Base-by-base conservation (phyloP, 2,888 invertebrate species). In the Aphidius colemani region DNA sequence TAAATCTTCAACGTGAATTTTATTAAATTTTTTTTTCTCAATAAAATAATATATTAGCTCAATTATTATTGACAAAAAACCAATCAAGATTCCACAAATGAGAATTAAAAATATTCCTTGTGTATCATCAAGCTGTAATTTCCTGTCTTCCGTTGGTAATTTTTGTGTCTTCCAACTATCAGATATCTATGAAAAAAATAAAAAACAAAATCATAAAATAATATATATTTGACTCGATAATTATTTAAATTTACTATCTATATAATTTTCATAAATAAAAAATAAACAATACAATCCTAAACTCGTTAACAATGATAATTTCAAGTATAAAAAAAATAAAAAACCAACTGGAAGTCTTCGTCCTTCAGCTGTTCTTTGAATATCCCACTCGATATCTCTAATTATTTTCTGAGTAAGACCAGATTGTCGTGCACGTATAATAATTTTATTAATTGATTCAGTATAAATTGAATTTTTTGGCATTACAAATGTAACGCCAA, bases 21-120 rank as follows among this genome's bases (percentile, higher is more conserved):
- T 30, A 30, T 30, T 30, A 30, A 5, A 5, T 5, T 30, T 3
- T 30, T 89, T 89, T 71, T 85, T 85, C 72, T 85, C 87, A 30
- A 30, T 4, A 30, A 30, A 30, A 30, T 30, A 5, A 30, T 0
- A 5, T 30, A 30, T 5, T 30, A 88, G 88, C 83, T 93, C 93
- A 0, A 90, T 88, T 10, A 89, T 71, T 8, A 92, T 81, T 5
- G 88, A 87, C 4, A 87, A 82, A 0, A 85, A 86, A 6, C 88
- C 92, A 40, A 90, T 75, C 0, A 89, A 74, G 75, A 90, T 90
- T 0, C 93, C 93, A 50, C 88, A 86, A 6, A 85, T 90, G 69
- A 93, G 83, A 1, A 93, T 84, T 4, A 93, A 80, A 75, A 92
- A 93, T 90, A 92, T 93, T 8, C 93, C 93, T 82, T 92, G 91